Percentiles rank a stretch among this genome's conserved stretches.
phyloP scores from a whole-genome alignment of 2,113 vertebrate species.

The Hemicordylus capensis region DNA sequence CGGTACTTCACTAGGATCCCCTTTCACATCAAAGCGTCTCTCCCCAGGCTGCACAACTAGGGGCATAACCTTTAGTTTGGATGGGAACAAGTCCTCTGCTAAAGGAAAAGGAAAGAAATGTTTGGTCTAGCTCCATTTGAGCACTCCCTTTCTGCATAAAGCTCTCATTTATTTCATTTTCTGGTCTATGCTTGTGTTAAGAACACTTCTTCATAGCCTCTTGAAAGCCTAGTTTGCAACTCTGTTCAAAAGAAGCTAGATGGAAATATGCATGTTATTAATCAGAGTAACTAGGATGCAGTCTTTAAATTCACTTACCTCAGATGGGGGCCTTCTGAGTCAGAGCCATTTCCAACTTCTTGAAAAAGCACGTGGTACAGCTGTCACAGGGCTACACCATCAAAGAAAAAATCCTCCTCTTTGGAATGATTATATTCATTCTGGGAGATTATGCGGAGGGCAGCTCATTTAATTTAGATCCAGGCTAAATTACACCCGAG shows the following conservation, averaged over 20 bases:
- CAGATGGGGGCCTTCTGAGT: no score
- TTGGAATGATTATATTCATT: neutral
- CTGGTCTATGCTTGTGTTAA: constrained; percentile 45
- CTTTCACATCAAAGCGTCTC: constrained; percentile 79
- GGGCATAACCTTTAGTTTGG: constrained; percentile 74
- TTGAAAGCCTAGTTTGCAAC: constrained; percentile 47
- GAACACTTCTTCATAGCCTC: constrained; percentile 48
- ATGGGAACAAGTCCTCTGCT: constrained; percentile 75
- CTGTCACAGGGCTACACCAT: neutral
- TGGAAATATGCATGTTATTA: neutral
- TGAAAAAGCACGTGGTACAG: neutral
- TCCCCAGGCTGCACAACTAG: constrained; percentile 69
- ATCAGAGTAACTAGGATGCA: neutral
- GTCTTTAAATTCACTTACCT: neutral
- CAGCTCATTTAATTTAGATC: no score
- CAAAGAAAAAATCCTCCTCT: neutral
- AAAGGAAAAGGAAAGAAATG: constrained; percentile 74
- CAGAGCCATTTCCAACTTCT: neutral
- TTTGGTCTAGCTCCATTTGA: constrained; percentile 67
- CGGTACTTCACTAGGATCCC: constrained; percentile 68
- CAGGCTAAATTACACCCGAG: no score
- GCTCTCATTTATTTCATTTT: constrained; percentile 52
- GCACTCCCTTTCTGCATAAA: constrained; percentile 61
- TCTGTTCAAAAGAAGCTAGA: constrained; percentile 43
- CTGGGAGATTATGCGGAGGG: no score